A percentile compares a stretch with the other conserved stretches of the same genome.
Evolutionary conservation across 1,140 invertebrate genomes (phyloP).

Genomic region (Pogonus chalceus): DNA sequence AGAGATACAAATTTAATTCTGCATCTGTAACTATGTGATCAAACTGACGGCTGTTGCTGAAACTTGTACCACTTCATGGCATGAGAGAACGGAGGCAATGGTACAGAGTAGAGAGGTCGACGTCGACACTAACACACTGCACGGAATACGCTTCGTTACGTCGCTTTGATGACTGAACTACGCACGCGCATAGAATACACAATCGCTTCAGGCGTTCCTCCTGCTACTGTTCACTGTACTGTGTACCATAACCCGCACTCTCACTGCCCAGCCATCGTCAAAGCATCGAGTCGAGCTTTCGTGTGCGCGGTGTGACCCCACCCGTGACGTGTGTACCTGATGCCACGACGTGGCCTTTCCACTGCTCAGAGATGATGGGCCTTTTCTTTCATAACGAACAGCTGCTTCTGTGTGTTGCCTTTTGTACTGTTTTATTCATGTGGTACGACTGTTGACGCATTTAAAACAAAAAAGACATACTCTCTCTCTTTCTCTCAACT

Average conservation of each 20-base stretch:
- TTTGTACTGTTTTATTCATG: slow-evolving; percentile 4
- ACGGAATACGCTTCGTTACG: slow-evolving; percentile 19
- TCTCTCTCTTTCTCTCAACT: neutral
- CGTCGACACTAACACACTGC: neutral
- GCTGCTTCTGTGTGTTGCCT: neutral
- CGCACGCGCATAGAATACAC: slow-evolving; percentile 18
- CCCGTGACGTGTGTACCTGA: neutral
- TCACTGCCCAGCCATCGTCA: neutral
- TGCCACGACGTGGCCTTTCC: neutral
- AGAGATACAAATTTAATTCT: too few species aligned
- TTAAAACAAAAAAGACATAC: neutral
- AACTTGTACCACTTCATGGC: too few species aligned
- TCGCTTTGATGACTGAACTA: slow-evolving; percentile 18
- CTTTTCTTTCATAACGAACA: slow-evolving; percentile 3
- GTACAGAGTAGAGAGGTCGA: neutral
- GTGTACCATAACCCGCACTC: too few species aligned
- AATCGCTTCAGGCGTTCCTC: slow-evolving; percentile 12
- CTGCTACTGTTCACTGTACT: too few species aligned
- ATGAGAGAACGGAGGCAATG: too few species aligned
- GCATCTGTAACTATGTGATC: too few species aligned
- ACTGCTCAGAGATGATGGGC: neutral
- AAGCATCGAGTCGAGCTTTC: neutral
- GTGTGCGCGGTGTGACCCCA: neutral
- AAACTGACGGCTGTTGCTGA: too few species aligned
- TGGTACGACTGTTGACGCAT: slow-evolving; percentile 3